These are phyloP conservation scores for Ostrea edulis DNA, from an alignment of 1,140 invertebrate genomes.

Conservation along the genomic window DNA sequence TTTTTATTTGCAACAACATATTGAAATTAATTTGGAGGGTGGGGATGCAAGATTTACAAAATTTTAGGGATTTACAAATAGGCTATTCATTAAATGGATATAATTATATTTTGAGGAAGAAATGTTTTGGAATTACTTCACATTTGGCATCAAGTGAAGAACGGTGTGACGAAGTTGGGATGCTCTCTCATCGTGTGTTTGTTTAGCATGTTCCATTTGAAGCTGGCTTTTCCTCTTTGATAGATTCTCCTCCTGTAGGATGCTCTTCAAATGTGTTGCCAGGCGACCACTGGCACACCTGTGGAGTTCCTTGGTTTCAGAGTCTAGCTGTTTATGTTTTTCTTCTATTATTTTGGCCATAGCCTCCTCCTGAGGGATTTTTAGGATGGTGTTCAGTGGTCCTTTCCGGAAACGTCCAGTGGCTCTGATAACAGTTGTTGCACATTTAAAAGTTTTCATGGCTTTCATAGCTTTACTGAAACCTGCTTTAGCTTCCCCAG, in stretches of 20 bases:
- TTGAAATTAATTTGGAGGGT: neutral
- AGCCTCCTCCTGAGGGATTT: constrained; percentile 60
- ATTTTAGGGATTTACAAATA: neutral
- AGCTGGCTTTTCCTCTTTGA: constrained; percentile 18
- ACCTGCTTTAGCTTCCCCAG: constrained; percentile 5
- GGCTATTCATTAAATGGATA: too few relatives aligned
- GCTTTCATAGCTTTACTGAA: constrained; percentile 49
- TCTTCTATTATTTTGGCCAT: constrained; percentile 52
- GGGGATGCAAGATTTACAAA: neutral
- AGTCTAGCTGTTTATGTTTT: constrained; percentile 5
- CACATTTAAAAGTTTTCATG: constrained; percentile 52
- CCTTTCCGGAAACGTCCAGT: constrained; percentile 43
- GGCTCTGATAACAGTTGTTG: constrained; percentile 49
- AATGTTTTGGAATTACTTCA: neutral
- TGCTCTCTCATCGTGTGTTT: constrained; percentile 23
- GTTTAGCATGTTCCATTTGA: constrained; percentile 6
- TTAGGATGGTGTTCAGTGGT: constrained; percentile 55
- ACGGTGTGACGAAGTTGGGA: constrained; percentile 27
- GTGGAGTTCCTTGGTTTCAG: constrained; percentile 47
- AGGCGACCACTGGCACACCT: constrained; percentile 43
- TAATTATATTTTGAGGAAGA: too few relatives aligned
- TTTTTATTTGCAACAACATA: constrained; percentile 1
- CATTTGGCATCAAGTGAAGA: constrained; percentile 32
- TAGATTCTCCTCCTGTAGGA: neutral
- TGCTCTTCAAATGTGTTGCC: neutral